Evolutionary conservation across 2,113 vertebrate genomes (phyloP).

Genomic region (Gymnorhina tibicen): DNA sequence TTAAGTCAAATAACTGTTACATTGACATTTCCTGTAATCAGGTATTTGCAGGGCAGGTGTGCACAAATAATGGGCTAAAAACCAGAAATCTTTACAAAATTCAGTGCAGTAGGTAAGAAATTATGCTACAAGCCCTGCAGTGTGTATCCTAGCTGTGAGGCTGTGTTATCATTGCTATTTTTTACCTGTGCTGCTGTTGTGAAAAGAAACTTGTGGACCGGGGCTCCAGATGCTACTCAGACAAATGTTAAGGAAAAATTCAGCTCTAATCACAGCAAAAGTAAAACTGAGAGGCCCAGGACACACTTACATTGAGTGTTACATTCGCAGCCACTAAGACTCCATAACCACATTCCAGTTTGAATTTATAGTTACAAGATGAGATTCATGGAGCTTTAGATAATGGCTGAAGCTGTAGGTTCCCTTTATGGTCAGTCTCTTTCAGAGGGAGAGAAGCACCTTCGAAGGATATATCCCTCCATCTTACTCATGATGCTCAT

Average conservation of each 20-base stretch:
- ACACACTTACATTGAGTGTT: background rate
- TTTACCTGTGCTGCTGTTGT: background rate
- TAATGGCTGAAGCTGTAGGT: background rate
- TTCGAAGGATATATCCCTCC: background rate
- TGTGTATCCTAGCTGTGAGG: background rate
- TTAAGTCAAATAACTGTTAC: background rate
- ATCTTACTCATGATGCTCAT: background rate
- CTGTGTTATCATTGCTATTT: background rate
- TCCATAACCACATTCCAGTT: background rate
- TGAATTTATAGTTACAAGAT: background rate
- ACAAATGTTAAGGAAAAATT: background rate
- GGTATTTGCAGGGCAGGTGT: background rate
- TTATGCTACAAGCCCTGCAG: background rate
- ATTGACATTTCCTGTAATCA: background rate
- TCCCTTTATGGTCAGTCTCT: background rate
- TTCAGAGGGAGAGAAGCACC: background rate
- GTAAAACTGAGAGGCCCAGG: background rate
- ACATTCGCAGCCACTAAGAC: background rate
- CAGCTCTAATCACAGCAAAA: background rate
- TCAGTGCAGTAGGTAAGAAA: background rate
- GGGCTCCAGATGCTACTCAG: background rate
- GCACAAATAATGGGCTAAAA: background rate
- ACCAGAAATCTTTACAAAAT: background rate
- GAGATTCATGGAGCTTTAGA: background rate
- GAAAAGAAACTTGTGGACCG: background rate